A percentile compares a stretch with the other conserved stretches of the same genome.
phyloP scores from a whole-genome alignment of 2,113 vertebrate species.

The Propithecus coquereli region DNA sequence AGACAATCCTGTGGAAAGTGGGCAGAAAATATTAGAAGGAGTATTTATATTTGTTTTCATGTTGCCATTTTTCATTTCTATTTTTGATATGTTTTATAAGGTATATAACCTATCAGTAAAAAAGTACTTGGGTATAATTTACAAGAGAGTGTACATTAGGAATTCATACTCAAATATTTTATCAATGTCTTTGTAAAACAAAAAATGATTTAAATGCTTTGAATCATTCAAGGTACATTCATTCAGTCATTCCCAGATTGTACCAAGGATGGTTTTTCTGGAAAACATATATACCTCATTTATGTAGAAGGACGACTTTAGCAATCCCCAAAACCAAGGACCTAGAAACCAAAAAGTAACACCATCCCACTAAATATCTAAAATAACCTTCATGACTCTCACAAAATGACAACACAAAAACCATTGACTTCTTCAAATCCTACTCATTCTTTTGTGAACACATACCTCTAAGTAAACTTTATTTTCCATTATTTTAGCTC shows the following conservation, averaged over 20 bases:
- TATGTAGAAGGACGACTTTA: not conserved
- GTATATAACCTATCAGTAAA: not conserved
- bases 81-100: not conserved
- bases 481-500: not conserved
- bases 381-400: not conserved
- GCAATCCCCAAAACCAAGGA: not conserved
- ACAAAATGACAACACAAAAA: not conserved
- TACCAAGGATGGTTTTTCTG: not conserved
- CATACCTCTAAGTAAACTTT: constrained; percentile 7
- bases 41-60: not conserved
- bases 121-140: not conserved
- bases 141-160: not conserved
- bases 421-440: not conserved
- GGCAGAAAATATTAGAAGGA: not conserved
- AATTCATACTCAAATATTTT: not conserved
- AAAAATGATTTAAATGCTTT: not conserved
- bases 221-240: not conserved
- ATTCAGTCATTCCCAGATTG: not conserved
- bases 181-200: not conserved
- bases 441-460: not conserved
- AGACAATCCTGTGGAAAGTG: not conserved
- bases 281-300: not conserved
- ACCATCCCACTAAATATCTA: not conserved
- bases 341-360: not conserved
- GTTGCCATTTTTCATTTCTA: not conserved